Base-by-base conservation (phyloP, 2,888 invertebrate genomes). In the Cyrtodaria siliqua region DNA sequence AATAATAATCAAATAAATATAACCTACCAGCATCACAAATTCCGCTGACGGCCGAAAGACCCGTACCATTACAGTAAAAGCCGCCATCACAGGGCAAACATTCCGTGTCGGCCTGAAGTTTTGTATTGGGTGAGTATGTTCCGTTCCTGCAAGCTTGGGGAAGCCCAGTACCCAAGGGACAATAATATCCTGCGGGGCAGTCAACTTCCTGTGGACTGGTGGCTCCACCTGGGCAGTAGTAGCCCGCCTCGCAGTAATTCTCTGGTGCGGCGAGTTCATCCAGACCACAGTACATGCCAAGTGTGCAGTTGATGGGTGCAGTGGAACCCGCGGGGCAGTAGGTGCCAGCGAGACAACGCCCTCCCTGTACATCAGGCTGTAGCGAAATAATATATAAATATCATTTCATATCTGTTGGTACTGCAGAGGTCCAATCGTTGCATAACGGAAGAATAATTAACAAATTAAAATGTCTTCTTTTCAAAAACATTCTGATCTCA, bases 81-180 rank as follows among this genome's bases (percentile, higher is more conserved):
- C 91, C 91, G 8, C 85, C 87, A 44, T 85, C 83, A 84, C 91
- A 91, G 2, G 80, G 77, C 4, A 70, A 82, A 55, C 91, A 91
- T 55, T 90, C 86, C 23, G 63, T 60, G 27, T 83, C 79, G 0
- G 81, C 69, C 24, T 66, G 73, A 27, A 88, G 68, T 1, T 74
- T 62, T 26, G 63, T 66, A 0, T 74, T 71, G 0, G 87, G 84
- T 14, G 87, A 88, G 61, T 90, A 92, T 1, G 91, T 92, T 23
- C 92, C 92, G 59, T 91, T 92, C 9, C 88, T 72, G 70, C 92
- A 92, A 6, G 89, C 82, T 23, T 79, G 68, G 8, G 91, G 91
- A 0, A 83, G 56, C 27, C 85, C 87, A 40, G 86, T 90, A 42
- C 89, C 89, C 6, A 57, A 53, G 9, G 84, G 86, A 76, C 89